Conservation (phyloP, 2,888 invertebrate genomes). For the Anodontia alba region DNA sequence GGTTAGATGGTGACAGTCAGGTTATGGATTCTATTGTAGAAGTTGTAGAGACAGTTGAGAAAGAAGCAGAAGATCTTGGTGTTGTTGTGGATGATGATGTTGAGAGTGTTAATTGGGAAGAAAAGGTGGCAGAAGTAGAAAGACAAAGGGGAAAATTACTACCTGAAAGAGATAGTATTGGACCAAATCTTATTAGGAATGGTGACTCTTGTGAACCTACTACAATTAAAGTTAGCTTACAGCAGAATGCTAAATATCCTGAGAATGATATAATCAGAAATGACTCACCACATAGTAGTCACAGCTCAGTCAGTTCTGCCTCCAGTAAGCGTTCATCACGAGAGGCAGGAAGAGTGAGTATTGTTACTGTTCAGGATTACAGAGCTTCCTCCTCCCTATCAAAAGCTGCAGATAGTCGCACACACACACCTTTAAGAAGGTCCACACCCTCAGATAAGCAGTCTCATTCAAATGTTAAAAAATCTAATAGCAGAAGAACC, state of each 20-base stretch:
- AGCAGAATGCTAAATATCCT: neutral
- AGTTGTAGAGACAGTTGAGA: neutral
- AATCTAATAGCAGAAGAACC: neutral
- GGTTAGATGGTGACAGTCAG: conserved; percentile 51
- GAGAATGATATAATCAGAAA: neutral
- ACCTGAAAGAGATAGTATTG: neutral
- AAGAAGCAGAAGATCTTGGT: conserved; percentile 11
- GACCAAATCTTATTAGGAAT: conserved; percentile 1
- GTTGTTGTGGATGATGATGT: conserved; percentile 8
- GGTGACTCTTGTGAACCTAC: neutral
- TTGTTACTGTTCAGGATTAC: conserved; percentile 3
- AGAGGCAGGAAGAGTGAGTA: neutral
- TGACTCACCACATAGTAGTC: neutral
- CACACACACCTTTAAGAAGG: neutral
- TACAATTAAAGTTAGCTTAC: neutral
- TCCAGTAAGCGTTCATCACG: neutral
- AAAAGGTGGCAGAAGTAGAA: conserved; percentile 26
- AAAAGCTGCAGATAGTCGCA: neutral
- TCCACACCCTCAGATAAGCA: neutral
- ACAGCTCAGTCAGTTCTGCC: neutral
- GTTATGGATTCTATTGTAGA: conserved; percentile 17
- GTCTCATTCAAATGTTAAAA: neutral
- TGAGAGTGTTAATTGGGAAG: conserved; percentile 31
- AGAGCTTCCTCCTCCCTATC: neutral
- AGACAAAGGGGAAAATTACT: neutral